Evolutionary conservation across 2,113 vertebrate species (phyloP), one percentile per base, ranked within the genome.

Genomic region (Ammodytes marinus): DNA sequence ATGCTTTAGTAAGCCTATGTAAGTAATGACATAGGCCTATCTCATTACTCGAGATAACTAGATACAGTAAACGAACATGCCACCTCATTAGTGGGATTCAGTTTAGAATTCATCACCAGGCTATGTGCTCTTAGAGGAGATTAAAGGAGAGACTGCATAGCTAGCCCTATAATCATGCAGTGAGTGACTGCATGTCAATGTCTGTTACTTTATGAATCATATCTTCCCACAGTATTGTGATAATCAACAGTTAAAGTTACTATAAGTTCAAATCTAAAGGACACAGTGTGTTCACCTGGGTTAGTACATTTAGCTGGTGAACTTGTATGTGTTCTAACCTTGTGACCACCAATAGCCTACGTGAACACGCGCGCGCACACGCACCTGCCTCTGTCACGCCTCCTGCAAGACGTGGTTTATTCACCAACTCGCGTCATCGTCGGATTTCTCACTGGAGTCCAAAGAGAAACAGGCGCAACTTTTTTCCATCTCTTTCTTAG

Each of bases 401-500:
- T 45, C 35, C 8, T 10, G 12, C 35, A 43, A 55, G 63, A 74
- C 17, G 8, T 15, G 8, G 65, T 27, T 11, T 14, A 45, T 45
- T 53, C 15, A 47, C 19, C 52, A 3, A 6, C 67, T n/a, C 43
- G 43, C 63, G 57, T 78, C 63, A 10, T 63, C 43, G 6, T 64
- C 55, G 42, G 10, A 37, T 66, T 8, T 19, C 39, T 61, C 68
- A 80, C 54, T 72, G 46, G 61, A 69, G 42, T 39, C 69, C 1
- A 73, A n/a, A n/a, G 35, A 75, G 54, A 67, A 40, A 58, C 54
- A 57, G 52, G 69, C 39, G 68, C 60, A 88, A 91, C 80, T 89
- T 87, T 80, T 59, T 37, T 5, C 43, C 11, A 3, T 1, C 12
- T 10, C 57, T 70, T 13, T 35, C n/a, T 40, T 47, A 54, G 52